Percentiles rank a stretch among this genome's conserved stretches.
Evolutionary conservation across 2,797 vertebrate species (phyloP).

Genomic region (Urophycis tenuis): DNA sequence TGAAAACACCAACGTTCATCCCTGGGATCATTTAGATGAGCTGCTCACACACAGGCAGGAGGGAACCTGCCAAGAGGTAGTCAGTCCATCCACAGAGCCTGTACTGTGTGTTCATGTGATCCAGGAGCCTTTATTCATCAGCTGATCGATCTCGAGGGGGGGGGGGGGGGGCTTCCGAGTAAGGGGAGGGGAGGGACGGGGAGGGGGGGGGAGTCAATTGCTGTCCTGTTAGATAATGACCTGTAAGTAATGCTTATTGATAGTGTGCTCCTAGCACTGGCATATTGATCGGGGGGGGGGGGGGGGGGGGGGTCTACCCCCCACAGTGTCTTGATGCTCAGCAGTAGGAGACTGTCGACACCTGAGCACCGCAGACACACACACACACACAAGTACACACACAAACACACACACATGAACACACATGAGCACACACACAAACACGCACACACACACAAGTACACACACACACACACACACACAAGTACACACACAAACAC

Average conservation of each 20-base stretch:
- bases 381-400: neutral
- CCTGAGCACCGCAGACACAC: no score
- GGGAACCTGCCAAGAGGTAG: no score
- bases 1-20: neutral
- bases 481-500: no score
- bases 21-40: no score
- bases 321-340: neutral
- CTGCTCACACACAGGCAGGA: neutral
- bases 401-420: neutral
- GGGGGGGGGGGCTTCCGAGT: neutral
- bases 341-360: neutral
- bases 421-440: neutral
- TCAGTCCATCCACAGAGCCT: neutral
- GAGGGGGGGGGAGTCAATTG: neutral
- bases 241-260: neutral
- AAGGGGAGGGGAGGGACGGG: neutral
- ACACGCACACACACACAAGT: no score
- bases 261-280: neutral
- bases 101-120: neutral
- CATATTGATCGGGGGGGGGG: neutral
- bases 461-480: no score
- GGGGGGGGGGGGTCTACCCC: neutral
- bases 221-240: neutral
- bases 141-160: neutral
- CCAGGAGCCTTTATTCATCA: neutral